A percentile compares a stretch with the other conserved stretches of the same genome.
Evolutionary conservation across 2,888 invertebrate genomes (phyloP).

Genomic region (Limnephilus auricula): DNA sequence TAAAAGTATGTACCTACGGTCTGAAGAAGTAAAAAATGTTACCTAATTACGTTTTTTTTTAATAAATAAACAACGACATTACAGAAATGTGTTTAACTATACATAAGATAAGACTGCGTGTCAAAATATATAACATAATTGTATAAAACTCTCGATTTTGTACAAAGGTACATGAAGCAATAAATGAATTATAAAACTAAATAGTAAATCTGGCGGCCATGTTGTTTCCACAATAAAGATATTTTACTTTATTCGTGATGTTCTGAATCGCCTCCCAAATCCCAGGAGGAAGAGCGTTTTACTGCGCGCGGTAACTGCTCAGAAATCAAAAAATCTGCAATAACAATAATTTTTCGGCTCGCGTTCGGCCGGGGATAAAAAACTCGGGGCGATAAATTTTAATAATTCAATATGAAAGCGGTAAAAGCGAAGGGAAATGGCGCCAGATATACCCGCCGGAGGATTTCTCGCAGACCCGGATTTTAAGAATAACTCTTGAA

Average conservation of each 20-base stretch:
- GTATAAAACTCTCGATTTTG: too few species aligned
- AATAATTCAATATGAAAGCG: slow-evolving; percentile 67
- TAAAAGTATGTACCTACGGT: too few species aligned
- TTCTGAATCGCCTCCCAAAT: slow-evolving; percentile 6
- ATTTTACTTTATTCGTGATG: neutral
- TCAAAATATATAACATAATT: too few species aligned
- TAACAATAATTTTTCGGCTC: slow-evolving; percentile 72
- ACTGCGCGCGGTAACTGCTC: slow-evolving; percentile 62
- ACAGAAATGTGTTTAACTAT: too few species aligned
- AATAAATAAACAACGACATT: too few species aligned
- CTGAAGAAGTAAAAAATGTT: too few species aligned
- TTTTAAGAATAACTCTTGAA: neutral
- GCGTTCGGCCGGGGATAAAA: slow-evolving; percentile 68
- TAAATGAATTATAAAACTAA: too few species aligned
- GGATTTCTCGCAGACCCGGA: slow-evolving; percentile 62
- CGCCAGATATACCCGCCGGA: slow-evolving; percentile 60
- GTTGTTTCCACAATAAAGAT: neutral
- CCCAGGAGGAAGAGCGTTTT: slow-evolving; percentile 20
- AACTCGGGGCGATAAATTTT: slow-evolving; percentile 66
- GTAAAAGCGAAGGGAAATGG: slow-evolving; percentile 64
- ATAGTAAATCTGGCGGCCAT: too few species aligned
- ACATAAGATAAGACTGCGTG: too few species aligned
- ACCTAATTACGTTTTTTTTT: too few species aligned
- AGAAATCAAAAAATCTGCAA: slow-evolving; percentile 68
- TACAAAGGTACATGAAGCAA: too few species aligned